phyloP scores from a whole-genome alignment of 2,888 invertebrate species.

The Eugnorisma glareosa region DNA sequence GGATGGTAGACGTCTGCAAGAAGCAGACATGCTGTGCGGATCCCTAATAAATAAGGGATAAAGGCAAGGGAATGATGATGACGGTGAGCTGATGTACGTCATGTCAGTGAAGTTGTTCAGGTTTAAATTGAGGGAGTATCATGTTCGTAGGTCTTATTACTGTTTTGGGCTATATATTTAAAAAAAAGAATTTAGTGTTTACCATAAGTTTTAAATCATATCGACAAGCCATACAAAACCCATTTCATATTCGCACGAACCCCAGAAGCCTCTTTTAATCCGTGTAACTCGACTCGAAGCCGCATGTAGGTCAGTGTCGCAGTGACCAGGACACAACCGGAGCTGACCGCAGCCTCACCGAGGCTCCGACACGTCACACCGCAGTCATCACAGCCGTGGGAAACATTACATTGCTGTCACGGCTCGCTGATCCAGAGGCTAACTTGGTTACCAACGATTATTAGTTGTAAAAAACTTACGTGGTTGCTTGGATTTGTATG shows the following conservation, averaged over 20 bases:
- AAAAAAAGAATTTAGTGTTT: too few relatives aligned
- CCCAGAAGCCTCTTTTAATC: neutral
- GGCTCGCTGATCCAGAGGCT: slow-evolving; percentile 34
- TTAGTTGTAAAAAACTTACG: neutral
- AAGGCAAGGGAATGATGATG: too few relatives aligned
- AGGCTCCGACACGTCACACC: slow-evolving; percentile 39
- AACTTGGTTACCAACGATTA: neutral
- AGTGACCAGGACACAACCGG: slow-evolving; percentile 49
- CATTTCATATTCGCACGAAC: neutral
- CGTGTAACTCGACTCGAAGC: slow-evolving; percentile 27
- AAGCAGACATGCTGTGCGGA: too few relatives aligned
- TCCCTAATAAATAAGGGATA: too few relatives aligned
- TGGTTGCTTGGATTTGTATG: neutral
- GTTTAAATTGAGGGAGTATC: too few relatives aligned
- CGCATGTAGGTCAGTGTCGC: slow-evolving; percentile 70
- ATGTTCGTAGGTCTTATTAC: too few relatives aligned
- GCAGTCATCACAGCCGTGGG: slow-evolving; percentile 55
- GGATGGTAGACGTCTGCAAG: too few relatives aligned
- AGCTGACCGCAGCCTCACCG: slow-evolving; percentile 58
- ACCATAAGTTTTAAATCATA: neutral
- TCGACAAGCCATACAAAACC: too few relatives aligned
- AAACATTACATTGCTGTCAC: slow-evolving; percentile 47
- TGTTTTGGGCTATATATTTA: neutral
- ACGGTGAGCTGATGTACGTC: too few relatives aligned
- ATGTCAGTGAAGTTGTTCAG: too few relatives aligned